Evolutionary conservation across 2,888 invertebrate species (phyloP).

Genomic region (Amphimallon solstitiale): DNA sequence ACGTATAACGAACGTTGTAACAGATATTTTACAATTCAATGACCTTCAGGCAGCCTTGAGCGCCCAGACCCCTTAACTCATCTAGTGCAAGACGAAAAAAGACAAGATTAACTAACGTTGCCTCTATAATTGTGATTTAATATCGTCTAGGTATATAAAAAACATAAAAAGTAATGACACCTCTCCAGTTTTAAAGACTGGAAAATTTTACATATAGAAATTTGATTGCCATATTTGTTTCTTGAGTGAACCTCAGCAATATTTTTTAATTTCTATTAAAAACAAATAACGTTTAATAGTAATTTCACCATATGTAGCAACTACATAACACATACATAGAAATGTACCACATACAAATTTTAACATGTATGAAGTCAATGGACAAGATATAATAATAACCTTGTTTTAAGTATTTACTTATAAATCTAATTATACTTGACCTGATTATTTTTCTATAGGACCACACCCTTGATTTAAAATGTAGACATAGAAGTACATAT

Average conservation of each 20-base stretch:
- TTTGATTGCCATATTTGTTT: too few relatives aligned
- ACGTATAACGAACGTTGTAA: not conserved
- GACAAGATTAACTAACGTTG: conserved; percentile 9
- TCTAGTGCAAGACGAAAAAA: not conserved
- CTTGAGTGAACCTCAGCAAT: too few relatives aligned
- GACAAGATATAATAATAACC: not conserved
- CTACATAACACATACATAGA: too few relatives aligned
- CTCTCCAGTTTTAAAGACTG: not conserved
- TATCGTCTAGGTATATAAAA: not conserved
- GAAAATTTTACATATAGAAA: conserved; percentile 1
- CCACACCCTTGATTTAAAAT: conserved; percentile 4
- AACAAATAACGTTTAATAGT: too few relatives aligned
- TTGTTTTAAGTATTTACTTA: not conserved
- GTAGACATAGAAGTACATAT: too few relatives aligned
- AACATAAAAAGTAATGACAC: not conserved
- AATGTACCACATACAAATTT: too few relatives aligned
- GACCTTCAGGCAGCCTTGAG: conserved; percentile 33
- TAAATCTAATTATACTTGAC: conserved; percentile 13
- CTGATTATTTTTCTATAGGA: conserved; percentile 2
- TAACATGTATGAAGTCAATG: too few relatives aligned
- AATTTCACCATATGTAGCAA: too few relatives aligned
- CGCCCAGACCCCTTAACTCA: not conserved
- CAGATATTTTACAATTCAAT: conserved; percentile 27
- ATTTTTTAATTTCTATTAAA: too few relatives aligned
- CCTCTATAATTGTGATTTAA: not conserved